Base-by-base conservation (phyloP, 2,797 vertebrate species). In the Anguilla megastoma region DNA sequence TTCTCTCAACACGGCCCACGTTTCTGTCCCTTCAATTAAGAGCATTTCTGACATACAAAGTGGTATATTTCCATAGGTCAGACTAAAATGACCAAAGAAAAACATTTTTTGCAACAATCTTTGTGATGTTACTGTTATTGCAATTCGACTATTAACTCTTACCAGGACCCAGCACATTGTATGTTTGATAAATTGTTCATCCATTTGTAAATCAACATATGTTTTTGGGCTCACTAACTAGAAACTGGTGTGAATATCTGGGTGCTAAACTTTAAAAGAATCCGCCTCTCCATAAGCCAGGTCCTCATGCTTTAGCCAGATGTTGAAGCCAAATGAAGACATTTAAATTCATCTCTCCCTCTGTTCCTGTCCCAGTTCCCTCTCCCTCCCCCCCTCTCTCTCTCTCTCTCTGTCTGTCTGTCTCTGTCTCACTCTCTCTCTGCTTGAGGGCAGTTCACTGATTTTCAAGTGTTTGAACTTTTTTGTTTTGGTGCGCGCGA, bases 231-330 rank as follows among this genome's bases (percentile, higher is more conserved):
- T 79, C 33, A 36, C 36, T 8, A 82, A 9, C 4, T 16, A 5
- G 33, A 79, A 82, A 10, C 4, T 82, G 18, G 41, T 6, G 16
- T 82, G 79, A 82, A 82, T 79, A 12, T 66, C 63, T 69, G 27
- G 63, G 63, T 27, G 63, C 9, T 60, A 54, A 84, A 69, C 56
- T 80, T 63, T 56, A 87, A 56, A 86, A 41, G 9, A 52, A 48
- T 60, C 41, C 9, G 30, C 36, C 4, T 50, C 27, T 27, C 87
- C 89, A 8, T 27, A 69, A 69, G 27, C 63, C 63, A 85, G 86
- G 89, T 92, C 80, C 86, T 93, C 91, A 90, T 89, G 87, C 92
- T 93, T 91, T 85, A 92, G 50, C 90, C 92, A 95, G 91, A 94
- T 94, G 93, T 93, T 90, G 50, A 91, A 88, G 76, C 86, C 88